A percentile compares a stretch with the other conserved stretches of the same genome.
These are phyloP conservation scores for Telmatherina bonti DNA, from an alignment of 2,797 vertebrate species.

Conservation along the genomic window DNA sequence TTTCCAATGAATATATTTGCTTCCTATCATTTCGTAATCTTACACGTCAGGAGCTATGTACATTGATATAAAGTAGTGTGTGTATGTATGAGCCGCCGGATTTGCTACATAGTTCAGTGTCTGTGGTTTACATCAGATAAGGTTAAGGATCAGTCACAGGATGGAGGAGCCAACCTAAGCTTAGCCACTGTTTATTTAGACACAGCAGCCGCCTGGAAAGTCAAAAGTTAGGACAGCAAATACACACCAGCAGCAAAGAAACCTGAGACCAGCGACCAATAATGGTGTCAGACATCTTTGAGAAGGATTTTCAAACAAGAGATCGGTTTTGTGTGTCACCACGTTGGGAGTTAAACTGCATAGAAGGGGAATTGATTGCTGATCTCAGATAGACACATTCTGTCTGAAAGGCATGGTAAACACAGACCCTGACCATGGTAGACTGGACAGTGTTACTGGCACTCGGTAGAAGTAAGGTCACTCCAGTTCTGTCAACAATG, in stretches of 20 bases:
- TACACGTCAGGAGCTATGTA: constrained; percentile 17
- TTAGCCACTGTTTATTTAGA: constrained; percentile 74
- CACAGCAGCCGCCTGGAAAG: constrained; percentile 72
- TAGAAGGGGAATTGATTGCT: constrained; percentile 43
- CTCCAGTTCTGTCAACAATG: constrained; percentile 60
- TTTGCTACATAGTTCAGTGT: constrained; percentile 40
- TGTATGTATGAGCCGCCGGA: constrained; percentile 21
- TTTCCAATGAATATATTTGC: constrained; percentile 17
- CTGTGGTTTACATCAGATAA: constrained; percentile 70
- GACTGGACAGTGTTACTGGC: constrained; percentile 67
- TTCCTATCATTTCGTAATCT: constrained; percentile 14
- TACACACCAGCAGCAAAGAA: constrained; percentile 60
- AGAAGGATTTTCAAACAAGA: constrained; percentile 39
- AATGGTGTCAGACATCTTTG: constrained; percentile 52
- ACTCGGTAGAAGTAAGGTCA: constrained; percentile 65
- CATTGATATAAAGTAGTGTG: constrained; percentile 5
- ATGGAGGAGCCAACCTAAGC: constrained; percentile 64
- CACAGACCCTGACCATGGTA: constrained; percentile 48
- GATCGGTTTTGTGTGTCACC: constrained; percentile 47
- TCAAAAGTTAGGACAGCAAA: constrained; percentile 70
- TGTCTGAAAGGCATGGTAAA: constrained; percentile 58
- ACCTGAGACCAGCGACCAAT: constrained; percentile 54
- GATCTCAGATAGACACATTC: constrained; percentile 39
- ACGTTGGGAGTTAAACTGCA: constrained; percentile 27
- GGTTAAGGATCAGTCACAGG: constrained; percentile 61